A percentile compares a stretch with the other conserved stretches of the same genome.
phyloP scores from a whole-genome alignment of 2,888 invertebrate species.

The Omphaloscelis lunosa region DNA sequence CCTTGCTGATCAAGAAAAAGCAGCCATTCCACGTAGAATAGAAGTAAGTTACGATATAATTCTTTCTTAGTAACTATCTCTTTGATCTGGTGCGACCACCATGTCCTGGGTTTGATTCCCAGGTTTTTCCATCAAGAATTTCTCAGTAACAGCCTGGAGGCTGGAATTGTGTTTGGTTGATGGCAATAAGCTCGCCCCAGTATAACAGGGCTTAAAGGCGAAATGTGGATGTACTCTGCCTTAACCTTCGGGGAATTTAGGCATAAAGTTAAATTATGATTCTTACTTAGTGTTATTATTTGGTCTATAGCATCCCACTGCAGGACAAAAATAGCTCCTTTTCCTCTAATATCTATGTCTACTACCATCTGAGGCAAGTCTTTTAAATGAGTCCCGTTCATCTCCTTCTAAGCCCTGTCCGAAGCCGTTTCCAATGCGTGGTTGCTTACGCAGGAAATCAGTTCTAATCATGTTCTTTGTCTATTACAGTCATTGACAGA shows the following conservation, averaged over 20 bases:
- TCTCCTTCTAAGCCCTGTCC: background rate
- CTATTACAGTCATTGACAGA: constrained; percentile 94
- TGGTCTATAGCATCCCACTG: background rate
- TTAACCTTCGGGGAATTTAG: no score
- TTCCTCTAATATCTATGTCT: background rate
- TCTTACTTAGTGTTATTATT: background rate
- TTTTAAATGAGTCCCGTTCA: background rate
- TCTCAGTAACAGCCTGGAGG: no score
- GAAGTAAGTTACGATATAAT: constrained; percentile 90
- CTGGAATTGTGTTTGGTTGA: no score
- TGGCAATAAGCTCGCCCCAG: no score
- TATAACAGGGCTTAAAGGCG: no score
- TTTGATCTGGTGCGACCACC: background rate
- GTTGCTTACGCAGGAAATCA: background rate
- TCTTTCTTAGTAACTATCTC: background rate
- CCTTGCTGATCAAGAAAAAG: constrained; percentile 96
- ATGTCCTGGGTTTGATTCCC: no score
- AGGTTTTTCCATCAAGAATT: no score
- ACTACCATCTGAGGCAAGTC: background rate
- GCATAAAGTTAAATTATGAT: no score
- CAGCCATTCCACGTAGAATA: constrained; percentile 97
- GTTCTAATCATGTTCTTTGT: constrained; percentile 4
- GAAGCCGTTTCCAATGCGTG: background rate
- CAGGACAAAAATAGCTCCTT: background rate
- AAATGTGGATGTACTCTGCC: background rate